phyloP scores from a whole-genome alignment of 2,888 invertebrate genomes.

The Drosophila antonietae region DNA sequence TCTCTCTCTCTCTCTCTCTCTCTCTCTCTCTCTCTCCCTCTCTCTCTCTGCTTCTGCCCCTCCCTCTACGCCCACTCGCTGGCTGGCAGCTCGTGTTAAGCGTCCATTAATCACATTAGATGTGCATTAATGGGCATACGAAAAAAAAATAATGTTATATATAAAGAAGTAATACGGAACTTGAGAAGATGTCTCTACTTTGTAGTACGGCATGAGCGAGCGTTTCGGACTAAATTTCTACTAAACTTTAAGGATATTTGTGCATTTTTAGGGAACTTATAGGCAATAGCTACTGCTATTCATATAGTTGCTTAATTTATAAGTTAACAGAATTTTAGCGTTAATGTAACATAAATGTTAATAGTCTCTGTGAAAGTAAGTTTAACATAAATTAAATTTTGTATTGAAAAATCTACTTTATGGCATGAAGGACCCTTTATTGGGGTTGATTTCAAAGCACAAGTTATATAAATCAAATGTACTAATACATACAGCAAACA shows the following conservation, averaged over 20 bases:
- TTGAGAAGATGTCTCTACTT: slow-evolving; percentile 4
- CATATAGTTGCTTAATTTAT: background rate
- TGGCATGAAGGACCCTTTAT: no score
- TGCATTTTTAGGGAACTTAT: background rate
- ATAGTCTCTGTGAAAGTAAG: background rate
- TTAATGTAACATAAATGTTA: background rate
- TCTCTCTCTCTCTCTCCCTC: background rate
- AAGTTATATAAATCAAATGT: background rate
- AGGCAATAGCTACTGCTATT: background rate
- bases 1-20: background rate
- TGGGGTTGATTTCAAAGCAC: background rate
- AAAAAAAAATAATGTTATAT: background rate
- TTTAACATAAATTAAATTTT: background rate
- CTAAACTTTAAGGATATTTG: background rate
- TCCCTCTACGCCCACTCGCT: slow-evolving; percentile 47
- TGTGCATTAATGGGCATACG: slow-evolving; percentile 63
- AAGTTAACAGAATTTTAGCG: background rate
- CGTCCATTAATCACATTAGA: slow-evolving; percentile 81
- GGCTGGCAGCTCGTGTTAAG: slow-evolving; percentile 72
- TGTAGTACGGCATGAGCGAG: background rate
- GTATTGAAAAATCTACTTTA: no score
- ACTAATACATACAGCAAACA: background rate
- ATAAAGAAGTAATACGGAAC: background rate
- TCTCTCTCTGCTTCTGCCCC: background rate
- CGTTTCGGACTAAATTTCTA: background rate